phyloP scores from a whole-genome alignment of 2,797 vertebrate genomes.

The Anabacerthia variegaticeps region DNA sequence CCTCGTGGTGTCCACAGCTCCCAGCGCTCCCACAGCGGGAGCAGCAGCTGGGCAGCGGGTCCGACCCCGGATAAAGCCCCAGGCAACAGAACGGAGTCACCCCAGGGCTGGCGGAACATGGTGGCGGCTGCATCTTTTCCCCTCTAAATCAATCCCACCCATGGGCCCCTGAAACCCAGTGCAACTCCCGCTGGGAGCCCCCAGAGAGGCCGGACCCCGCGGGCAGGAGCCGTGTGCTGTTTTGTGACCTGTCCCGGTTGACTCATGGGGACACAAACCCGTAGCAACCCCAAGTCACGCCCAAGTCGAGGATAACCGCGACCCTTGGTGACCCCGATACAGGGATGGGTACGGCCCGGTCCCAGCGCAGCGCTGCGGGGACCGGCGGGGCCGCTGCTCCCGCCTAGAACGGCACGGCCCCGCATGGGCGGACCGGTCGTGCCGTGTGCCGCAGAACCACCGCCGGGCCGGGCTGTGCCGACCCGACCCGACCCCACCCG shows the following conservation, averaged over 20 bases:
- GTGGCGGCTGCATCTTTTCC: no score
- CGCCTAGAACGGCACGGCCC: not conserved
- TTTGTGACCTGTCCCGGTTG: no score
- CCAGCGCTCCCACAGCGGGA: not conserved
- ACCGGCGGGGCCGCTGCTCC: not conserved
- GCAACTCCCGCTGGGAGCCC: accelerated
- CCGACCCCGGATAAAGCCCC: accelerated
- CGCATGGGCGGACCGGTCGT: not conserved
- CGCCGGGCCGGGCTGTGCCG: not conserved
- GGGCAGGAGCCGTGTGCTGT: not conserved
- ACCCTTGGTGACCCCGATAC: not conserved
- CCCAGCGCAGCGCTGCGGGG: not conserved
- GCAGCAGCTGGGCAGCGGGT: not conserved
- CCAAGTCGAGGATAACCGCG: accelerated
- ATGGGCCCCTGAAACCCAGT: accelerated
- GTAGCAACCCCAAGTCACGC: accelerated
- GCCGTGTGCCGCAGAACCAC: not conserved
- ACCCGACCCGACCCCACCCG: no score
- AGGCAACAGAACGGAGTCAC: accelerated
- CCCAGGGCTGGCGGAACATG: no score
- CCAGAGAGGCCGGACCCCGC: not conserved
- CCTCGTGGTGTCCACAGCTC: accelerated
- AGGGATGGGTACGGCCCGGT: not conserved
- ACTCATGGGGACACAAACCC: not conserved
- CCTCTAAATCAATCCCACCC: accelerated